A percentile compares a stretch with the other conserved stretches of the same genome.
These are phyloP conservation scores for Aptenodytes patagonicus DNA, from an alignment of 2,113 vertebrate genomes.

Conservation along the genomic window DNA sequence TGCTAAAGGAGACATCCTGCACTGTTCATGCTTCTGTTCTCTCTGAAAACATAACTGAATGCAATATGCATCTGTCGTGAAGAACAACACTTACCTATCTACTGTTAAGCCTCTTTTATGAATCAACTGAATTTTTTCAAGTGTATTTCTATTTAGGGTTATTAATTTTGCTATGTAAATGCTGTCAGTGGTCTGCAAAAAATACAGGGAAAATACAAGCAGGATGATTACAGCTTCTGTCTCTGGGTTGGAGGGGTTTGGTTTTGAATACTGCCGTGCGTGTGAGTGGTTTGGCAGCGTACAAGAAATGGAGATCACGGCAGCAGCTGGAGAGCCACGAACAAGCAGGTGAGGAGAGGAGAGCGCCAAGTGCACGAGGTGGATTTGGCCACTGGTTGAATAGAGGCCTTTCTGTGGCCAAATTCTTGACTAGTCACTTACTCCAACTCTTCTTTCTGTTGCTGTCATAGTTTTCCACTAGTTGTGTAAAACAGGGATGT, in stretches of 20 bases:
- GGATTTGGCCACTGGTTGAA: neutral
- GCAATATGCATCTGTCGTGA: neutral
- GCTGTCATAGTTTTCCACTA: neutral
- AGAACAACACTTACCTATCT: neutral
- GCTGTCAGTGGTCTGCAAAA: neutral
- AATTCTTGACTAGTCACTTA: neutral
- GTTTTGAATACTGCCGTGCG: accelerated
- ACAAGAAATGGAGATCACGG: accelerated
- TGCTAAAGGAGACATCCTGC: neutral
- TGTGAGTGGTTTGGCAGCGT: neutral
- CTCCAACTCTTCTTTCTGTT: neutral
- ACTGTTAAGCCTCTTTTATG: neutral
- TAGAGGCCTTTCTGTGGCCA: neutral
- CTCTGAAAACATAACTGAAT: neutral
- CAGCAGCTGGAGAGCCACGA: neutral
- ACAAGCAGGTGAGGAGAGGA: neutral
- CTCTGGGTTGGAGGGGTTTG: neutral
- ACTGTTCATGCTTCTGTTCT: neutral
- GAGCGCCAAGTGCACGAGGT: neutral
- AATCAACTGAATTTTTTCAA: neutral
- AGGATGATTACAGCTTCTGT: neutral
- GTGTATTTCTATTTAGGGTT: neutral
- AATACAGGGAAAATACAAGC: neutral
- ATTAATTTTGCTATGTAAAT: neutral
- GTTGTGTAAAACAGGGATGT: neutral